phyloP scores from a whole-genome alignment of 2,888 invertebrate species.

The Panzeria rudis region DNA sequence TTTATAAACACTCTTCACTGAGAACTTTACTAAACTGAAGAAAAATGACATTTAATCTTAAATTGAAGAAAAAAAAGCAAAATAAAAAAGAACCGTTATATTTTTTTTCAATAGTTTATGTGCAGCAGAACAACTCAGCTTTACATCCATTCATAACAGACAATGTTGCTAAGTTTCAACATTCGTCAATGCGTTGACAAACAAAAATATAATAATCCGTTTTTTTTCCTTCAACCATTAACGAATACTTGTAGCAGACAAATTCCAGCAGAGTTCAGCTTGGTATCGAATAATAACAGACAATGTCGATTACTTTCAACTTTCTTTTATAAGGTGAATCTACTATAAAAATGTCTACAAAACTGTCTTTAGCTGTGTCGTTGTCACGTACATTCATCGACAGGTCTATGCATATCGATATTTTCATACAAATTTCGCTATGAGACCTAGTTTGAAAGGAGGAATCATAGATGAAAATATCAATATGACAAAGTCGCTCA shows the following conservation, averaged over 20 bases:
- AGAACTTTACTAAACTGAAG: not conserved
- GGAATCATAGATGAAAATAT: too few species aligned
- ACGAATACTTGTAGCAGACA: too few species aligned
- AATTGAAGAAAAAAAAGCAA: not conserved
- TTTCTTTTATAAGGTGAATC: slow-evolving; percentile 5
- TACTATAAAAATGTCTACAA: not conserved
- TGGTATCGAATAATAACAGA: too few species aligned
- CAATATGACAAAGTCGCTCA: not conserved
- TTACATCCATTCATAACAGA: not conserved
- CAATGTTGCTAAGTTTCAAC: not conserved
- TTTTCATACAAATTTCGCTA: not conserved
- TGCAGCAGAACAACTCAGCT: slow-evolving; percentile 2
- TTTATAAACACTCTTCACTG: not conserved
- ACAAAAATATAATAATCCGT: too few species aligned
- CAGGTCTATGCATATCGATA: not conserved
- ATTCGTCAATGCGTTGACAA: too few species aligned
- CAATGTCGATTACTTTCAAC: too few species aligned
- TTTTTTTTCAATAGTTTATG: not conserved
- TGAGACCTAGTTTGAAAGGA: slow-evolving; percentile 7
- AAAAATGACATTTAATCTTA: not conserved
- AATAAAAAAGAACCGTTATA: not conserved
- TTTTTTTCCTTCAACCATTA: too few species aligned
- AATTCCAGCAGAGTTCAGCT: too few species aligned
- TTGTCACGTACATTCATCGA: not conserved
- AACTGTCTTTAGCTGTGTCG: slow-evolving; percentile 1